Conservation (phyloP, 2,797 vertebrate species). For the Xiphophorus birchmanni region DNA sequence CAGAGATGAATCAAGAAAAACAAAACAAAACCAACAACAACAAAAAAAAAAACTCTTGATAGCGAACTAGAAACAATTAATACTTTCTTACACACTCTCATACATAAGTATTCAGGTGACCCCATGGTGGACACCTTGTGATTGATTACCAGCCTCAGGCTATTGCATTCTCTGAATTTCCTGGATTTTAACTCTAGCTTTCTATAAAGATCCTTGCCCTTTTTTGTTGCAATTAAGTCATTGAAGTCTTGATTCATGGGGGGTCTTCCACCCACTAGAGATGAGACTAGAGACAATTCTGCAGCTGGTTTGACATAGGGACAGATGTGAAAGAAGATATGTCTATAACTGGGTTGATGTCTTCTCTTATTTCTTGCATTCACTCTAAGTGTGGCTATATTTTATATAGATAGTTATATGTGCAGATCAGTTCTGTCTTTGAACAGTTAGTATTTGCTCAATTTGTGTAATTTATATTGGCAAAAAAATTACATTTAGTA, state of each 20-base stretch:
- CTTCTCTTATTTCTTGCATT: background rate
- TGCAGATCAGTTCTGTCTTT: background rate
- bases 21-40: too few relatives aligned
- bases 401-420: background rate
- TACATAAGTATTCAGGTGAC: constrained; percentile 50
- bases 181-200: constrained; percentile 68
- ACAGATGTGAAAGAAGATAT: constrained; percentile 17
- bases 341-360: constrained; percentile 17
- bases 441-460: background rate
- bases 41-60: constrained; percentile 1
- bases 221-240: constrained; percentile 69
- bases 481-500: background rate
- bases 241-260: constrained; percentile 64
- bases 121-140: constrained; percentile 57
- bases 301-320: constrained; percentile 54
- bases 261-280: constrained; percentile 55
- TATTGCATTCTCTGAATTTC: constrained; percentile 66
- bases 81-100: constrained; percentile 15
- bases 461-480: background rate
- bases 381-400: background rate
- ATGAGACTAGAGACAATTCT: constrained; percentile 42
- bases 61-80: constrained; percentile 39
- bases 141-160: constrained; percentile 75
- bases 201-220: constrained; percentile 64
- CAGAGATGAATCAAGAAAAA: constrained; percentile 14